Evolutionary conservation across 2,888 invertebrate genomes (phyloP), one percentile per base, ranked within the genome.

Genomic region (Diadegma fenestrale): DNA sequence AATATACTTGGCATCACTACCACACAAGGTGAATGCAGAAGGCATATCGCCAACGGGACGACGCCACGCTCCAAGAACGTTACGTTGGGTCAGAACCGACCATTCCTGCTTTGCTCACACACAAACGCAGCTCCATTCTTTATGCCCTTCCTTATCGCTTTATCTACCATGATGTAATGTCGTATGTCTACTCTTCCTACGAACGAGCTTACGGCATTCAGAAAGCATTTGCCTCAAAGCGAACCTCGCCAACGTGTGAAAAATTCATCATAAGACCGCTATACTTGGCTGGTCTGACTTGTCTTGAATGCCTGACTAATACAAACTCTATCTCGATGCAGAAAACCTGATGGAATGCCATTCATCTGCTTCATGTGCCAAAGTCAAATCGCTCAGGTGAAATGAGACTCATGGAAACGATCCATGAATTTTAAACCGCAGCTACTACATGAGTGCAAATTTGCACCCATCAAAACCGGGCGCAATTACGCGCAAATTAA

Each of bases 51-150:
- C 61, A 82, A 87, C 91, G 89, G 91, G 89, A 91, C 77, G 86
- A 87, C 91, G 91, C 90, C 87, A 91, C 90, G 91, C 90, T 91
- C 85, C 86, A 88, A 69, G 91, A 87, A 91, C 87, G 88, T 87
- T 64, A 86, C 87, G 81, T 86, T 82, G 81, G 84, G 82, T 75
- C 85, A 85, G 88, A 86, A 86, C 88, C 80, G 81, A 82, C 69
- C 80, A 71, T 79, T 76, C 64, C 48, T 64, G 26, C 77, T 76
- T 80, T 54, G 64, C 33, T 19, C 66, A 33, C n/a, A 33, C n/a
- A 8, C 30, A 30, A 19, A 73, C 22, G n/a, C n/a, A n/a, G n/a
- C 30, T 64, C 12, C 45, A 48, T 26, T 37, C 61, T 63, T 75
- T 19, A 78, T 58, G 51, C 72, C 19, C 41, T 58, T 48, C 75